Evolutionary conservation across 2,888 invertebrate species (phyloP), one percentile per base, ranked within the genome.

Genomic region (Arrhopalites spinosus): DNA sequence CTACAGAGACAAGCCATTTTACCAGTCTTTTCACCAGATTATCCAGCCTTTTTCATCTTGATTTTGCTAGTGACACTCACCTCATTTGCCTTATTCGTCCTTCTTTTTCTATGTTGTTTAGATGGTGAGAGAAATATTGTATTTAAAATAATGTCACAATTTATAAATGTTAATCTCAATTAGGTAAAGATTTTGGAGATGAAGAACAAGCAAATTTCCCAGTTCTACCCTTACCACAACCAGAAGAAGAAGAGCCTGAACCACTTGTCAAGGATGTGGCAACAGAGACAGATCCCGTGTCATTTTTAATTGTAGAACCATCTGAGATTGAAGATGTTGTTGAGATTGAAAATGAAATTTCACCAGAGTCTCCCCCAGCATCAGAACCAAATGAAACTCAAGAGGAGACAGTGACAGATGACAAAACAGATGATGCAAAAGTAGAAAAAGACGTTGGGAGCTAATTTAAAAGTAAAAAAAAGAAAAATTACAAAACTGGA

Each of bases 91-190:
- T 20, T 73, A 17, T 73, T 73, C 43, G 50, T 73, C 15, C 61
- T 73, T 7, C 63, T 73, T 1, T 73, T 73, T 30, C 43, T 73
- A 11, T 73, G 73, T 50, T 73, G 73, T 47, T 71, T 71, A 25
- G 61, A 71, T 45, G 71, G 71, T 71, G 45, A 70, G 68, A 36
- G 11, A 66, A 2, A 15, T 17, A 50, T 50, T n/a, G 7, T 15
- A 50, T 17, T n/a, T 8, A 50, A 50, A 17, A n/a, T 45, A 11
- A 7, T 15, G 45, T 45, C 7, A 45, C 8, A 11, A 45, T 45
- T 50, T n/a, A 15, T n/a, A 17, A 8, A n/a, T 50, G 50, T 50
- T 2, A 13, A 17, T 50, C 17, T 50, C 2, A 17, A 50, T 45
- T 17, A 70, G 70, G 70, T 13, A 53, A 70, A 25, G 70, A 70